phyloP scores from a whole-genome alignment of 92 coral and sea anemone genomes.

The Pocillopora grandis region DNA sequence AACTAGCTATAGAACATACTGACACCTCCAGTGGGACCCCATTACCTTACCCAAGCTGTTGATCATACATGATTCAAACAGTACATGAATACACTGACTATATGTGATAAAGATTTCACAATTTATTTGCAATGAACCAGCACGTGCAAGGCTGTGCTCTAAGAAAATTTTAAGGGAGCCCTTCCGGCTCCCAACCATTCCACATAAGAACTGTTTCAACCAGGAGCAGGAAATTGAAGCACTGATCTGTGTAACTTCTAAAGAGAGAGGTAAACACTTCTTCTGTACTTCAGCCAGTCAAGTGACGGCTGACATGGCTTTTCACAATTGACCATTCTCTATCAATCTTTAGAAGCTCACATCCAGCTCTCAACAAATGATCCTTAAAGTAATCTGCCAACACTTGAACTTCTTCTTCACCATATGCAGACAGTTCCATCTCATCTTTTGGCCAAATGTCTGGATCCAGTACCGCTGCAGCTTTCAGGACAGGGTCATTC shows the following conservation, averaged over 20 bases:
- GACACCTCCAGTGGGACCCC: too few species aligned
- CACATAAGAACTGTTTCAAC: constrained; percentile 35
- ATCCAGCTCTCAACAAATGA: constrained; percentile 23
- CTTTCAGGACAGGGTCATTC: constrained; percentile 5
- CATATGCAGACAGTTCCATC: neutral
- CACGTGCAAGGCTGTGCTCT: too few species aligned
- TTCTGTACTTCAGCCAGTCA: constrained; percentile 1
- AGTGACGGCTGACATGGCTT: constrained; percentile 22
- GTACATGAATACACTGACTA: too few species aligned
- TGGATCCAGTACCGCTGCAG: constrained; percentile 24
- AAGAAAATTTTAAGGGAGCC: too few species aligned
- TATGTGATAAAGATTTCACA: too few species aligned
- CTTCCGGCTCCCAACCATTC: neutral
- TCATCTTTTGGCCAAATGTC: constrained; percentile 22
- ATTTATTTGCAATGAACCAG: too few species aligned
- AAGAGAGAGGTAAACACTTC: constrained; percentile 23
- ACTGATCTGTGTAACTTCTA: neutral
- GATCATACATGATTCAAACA: too few species aligned
- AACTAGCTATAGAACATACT: too few species aligned
- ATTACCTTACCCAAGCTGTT: too few species aligned
- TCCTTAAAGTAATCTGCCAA: constrained; percentile 24
- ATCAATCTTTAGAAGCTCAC: neutral
- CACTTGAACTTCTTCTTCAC: constrained; percentile 22
- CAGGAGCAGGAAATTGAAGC: constrained; percentile 10
- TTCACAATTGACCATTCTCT: constrained; percentile 27